Evolutionary conservation across 64 coral and sea anemone genomes (phyloP).

Genomic region (Montipora efflorescens): DNA sequence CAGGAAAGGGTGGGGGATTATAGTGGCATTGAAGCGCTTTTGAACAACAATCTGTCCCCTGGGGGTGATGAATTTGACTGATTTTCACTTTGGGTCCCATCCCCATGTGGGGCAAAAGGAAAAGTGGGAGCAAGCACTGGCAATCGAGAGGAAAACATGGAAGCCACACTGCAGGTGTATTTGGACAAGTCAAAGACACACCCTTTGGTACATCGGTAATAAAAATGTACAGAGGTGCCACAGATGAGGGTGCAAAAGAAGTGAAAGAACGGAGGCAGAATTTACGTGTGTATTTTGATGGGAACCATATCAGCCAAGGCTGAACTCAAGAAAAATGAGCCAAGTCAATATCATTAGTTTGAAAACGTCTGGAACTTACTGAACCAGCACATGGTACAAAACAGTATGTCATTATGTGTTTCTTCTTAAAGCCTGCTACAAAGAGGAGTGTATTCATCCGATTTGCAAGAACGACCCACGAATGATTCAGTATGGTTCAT

Average conservation of each 20-base stretch:
- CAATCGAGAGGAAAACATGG: slow-evolving; percentile 32
- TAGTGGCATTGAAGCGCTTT: no score
- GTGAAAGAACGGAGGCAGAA: slow-evolving; percentile 48
- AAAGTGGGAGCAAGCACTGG: no score
- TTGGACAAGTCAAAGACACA: slow-evolving; percentile 37
- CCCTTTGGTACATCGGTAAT: slow-evolving; percentile 54
- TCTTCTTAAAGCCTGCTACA: slow-evolving; percentile 54
- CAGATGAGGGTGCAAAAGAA: slow-evolving; percentile 15
- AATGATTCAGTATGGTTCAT: background rate
- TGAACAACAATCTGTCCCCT: no score
- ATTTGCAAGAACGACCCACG: slow-evolving; percentile 52
- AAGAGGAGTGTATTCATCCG: slow-evolving; percentile 18
- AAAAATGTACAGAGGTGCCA: slow-evolving; percentile 59
- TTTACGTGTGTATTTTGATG: slow-evolving; percentile 55
- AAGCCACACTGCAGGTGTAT: slow-evolving; percentile 58
- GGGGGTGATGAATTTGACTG: no score
- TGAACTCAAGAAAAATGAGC: slow-evolving; percentile 39
- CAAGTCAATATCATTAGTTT: slow-evolving; percentile 45
- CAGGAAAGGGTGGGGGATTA: no score
- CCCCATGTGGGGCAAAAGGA: no score
- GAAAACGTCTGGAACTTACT: slow-evolving; percentile 57
- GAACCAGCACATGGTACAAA: slow-evolving; percentile 53
- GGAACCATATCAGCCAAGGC: slow-evolving; percentile 52
- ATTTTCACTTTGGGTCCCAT: no score
- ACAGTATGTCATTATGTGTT: slow-evolving; percentile 57